Base-by-base conservation (phyloP, 2,113 vertebrate species). In the Phoxinus phoxinus region DNA sequence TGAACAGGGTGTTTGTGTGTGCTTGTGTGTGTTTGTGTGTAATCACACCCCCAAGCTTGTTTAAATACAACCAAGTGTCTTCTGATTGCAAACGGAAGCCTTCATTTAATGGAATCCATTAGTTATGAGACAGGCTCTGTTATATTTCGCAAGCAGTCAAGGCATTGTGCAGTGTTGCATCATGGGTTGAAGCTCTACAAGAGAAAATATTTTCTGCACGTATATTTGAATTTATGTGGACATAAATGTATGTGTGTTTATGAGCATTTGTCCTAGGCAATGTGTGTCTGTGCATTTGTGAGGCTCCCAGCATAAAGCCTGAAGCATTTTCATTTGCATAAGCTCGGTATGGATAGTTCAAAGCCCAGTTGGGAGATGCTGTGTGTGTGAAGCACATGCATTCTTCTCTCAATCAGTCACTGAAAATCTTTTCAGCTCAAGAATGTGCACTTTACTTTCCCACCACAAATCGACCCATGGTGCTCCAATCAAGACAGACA, bases 311-410 rank as follows among this genome's bases (percentile, higher is more conserved):
- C 63, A 82, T 84, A 83, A 77, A 87, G 78, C 85, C 78, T 56
- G 53, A 30, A 81, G 32, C 73, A 23, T 48, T 78, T n/a, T 27
- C 46, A 81, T 67, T 85, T 79, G 83, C 84, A 77, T 86, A 65
- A 78, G 61, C 83, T 77, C 30, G 35, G 78, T 77, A 59, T 85
- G 77, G 73, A 84, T 83, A 81, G 88, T 79, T 85, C 84, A 79
- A 79, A 75, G 46, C 41, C 30, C 25, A 10, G 19, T 11, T 85
- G 41, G 74, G 51, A 75, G 77, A 61, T 77, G 41, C 10, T 35
- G 69, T 80, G 74, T 80, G 74, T 76, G 53, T 37, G 25, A 59
- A 37, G 79, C 61, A 48, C 15, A 69, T 35, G 51, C 15, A n/a
- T 82, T 37, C 41, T 27, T 53, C 3, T 72, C 56, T n/a, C n/a